phyloP scores from a whole-genome alignment of 2,113 vertebrate genomes.

The Argyrosomus japonicus region DNA sequence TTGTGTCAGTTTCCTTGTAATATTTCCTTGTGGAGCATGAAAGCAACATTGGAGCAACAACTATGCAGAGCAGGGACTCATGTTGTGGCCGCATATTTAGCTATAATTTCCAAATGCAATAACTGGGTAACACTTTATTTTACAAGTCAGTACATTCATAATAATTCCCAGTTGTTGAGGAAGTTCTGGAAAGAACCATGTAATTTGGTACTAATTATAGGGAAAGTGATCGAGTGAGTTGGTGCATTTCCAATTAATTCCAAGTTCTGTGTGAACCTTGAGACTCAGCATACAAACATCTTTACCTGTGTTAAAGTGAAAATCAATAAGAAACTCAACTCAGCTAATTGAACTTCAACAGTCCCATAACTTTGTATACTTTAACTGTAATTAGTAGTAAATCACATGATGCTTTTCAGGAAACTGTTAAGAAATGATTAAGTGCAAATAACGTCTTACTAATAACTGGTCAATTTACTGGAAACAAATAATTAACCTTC shows the following conservation, averaged over 20 bases:
- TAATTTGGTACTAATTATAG: background rate
- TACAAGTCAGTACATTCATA: background rate
- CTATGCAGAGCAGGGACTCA: background rate
- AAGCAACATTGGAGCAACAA: background rate
- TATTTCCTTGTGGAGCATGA: background rate
- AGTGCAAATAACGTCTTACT: background rate
- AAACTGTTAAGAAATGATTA: background rate
- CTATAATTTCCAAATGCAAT: background rate
- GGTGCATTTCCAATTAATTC: background rate
- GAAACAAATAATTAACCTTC: background rate
- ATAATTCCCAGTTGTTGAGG: background rate
- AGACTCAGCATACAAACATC: background rate
- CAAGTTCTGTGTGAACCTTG: no score
- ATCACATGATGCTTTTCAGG: background rate
- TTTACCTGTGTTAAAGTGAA: no score
- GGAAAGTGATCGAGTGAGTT: background rate
- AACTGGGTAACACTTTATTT: background rate
- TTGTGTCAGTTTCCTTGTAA: no score
- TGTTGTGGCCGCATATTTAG: background rate
- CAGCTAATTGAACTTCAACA: background rate
- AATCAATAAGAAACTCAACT: background rate
- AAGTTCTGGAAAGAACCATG: background rate
- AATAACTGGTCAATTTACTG: background rate
- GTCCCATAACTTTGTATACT: background rate
- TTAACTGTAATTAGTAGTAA: background rate